phyloP scores from a whole-genome alignment of 2,888 invertebrate species.

The Conomelus anceps region DNA sequence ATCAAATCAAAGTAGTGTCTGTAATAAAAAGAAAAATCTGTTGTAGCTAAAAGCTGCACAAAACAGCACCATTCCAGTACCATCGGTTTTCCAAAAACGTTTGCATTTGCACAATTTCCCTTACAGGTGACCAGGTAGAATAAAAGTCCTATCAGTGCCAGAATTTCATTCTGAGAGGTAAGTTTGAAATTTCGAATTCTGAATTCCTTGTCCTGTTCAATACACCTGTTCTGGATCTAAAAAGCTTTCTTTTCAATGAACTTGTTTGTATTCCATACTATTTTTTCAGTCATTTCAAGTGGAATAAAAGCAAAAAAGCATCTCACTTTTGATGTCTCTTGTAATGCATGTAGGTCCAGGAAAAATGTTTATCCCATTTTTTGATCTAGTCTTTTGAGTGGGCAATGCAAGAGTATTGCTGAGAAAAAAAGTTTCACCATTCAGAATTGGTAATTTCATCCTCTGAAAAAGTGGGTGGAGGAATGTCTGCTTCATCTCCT shows the following conservation, averaged over 20 bases:
- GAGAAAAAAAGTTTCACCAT: conserved; percentile 11
- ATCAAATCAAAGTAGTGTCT: conserved; percentile 15
- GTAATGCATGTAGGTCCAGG: conserved; percentile 3
- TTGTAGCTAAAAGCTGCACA: conserved; percentile 10
- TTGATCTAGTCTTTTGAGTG: conserved; percentile 5
- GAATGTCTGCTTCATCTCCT: conserved; percentile 3
- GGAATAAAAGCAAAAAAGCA: conserved; percentile 23
- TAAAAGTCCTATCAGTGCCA: too few relatives aligned
- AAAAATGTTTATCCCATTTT: conserved; percentile 6
- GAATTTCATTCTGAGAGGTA: too few relatives aligned
- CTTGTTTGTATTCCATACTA: conserved; percentile 29
- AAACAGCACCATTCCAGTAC: conserved; percentile 11
- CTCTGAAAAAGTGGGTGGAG: neutral
- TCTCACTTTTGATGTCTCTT: conserved; percentile 7
- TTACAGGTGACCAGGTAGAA: too few relatives aligned
- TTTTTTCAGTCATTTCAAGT: conserved; percentile 26
- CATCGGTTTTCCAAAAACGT: too few relatives aligned
- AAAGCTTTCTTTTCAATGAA: neutral
- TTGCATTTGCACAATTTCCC: too few relatives aligned
- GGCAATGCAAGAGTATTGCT: neutral
- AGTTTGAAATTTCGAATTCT: too few relatives aligned
- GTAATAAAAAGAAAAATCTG: conserved; percentile 20
- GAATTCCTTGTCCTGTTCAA: too few relatives aligned
- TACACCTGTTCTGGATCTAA: too few relatives aligned
- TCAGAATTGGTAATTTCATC: neutral